Evolutionary conservation across 1,140 invertebrate species (phyloP).

Genomic region (Hyposmocoma kahamanoa): DNA sequence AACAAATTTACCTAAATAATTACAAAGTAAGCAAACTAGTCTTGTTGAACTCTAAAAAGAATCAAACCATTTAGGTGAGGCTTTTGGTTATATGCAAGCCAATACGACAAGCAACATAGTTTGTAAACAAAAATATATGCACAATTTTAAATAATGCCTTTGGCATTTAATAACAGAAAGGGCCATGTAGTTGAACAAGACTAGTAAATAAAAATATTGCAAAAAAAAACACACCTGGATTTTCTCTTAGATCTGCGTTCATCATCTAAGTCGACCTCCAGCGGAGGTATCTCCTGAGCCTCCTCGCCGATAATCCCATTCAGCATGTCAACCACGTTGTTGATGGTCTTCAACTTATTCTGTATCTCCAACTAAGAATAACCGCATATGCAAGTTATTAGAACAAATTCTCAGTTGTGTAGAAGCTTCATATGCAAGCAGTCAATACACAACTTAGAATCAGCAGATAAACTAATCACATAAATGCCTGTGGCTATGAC

Average conservation of each 20-base stretch:
- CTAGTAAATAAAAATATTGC: constrained; percentile 6
- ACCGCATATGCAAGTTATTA: constrained; percentile 19
- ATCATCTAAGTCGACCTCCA: constrained; percentile 29
- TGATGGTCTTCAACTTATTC: constrained; percentile 86
- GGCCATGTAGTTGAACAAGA: constrained; percentile 11
- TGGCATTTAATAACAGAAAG: neutral
- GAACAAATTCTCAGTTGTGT: constrained; percentile 17
- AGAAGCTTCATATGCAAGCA: constrained; percentile 20
- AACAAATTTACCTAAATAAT: neutral
- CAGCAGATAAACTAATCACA: neutral
- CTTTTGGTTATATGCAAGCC: neutral
- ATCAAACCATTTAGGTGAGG: neutral
- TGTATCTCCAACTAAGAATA: constrained; percentile 83
- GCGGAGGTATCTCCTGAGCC: constrained; percentile 41
- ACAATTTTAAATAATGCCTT: neutral
- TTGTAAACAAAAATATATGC: neutral
- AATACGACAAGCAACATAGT: neutral
- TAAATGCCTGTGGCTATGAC: neutral
- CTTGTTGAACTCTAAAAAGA: neutral
- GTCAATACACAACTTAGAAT: constrained; percentile 24
- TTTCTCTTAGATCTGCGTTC: constrained; percentile 47
- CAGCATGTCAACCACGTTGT: constrained; percentile 89
- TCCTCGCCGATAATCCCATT: constrained; percentile 85
- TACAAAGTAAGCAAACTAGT: neutral
- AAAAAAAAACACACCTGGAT: constrained; percentile 48